phyloP scores from a whole-genome alignment of 1,140 invertebrate species.

The Himalopsyche phryganea region DNA sequence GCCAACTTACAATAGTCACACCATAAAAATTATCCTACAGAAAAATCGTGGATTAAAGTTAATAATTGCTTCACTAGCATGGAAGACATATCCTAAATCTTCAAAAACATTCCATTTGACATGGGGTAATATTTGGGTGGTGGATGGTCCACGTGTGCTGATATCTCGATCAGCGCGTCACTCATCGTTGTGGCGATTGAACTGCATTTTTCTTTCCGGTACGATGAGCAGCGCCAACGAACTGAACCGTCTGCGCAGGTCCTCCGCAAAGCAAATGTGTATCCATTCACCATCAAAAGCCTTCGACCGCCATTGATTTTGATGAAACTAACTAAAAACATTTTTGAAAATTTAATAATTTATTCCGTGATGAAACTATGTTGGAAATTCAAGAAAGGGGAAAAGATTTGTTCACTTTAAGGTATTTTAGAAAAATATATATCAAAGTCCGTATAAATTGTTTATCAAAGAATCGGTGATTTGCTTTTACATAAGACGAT shows the following conservation, averaged over 20 bases:
- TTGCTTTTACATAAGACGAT: no score
- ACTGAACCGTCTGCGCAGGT: neutral
- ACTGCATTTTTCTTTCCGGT: neutral
- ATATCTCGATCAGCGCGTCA: neutral
- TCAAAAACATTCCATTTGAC: neutral
- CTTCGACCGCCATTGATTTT: neutral
- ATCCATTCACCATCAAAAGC: conserved; percentile 5
- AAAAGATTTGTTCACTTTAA: no score
- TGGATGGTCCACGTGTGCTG: neutral
- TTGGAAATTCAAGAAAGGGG: no score
- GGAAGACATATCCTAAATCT: neutral
- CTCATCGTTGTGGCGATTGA: neutral
- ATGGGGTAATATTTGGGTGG: neutral
- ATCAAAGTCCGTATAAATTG: no score
- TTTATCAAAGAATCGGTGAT: no score
- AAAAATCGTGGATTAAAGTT: no score
- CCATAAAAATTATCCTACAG: no score
- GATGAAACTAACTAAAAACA: neutral
- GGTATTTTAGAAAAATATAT: no score
- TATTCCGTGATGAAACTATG: no score
- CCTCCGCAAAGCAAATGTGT: neutral
- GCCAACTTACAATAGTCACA: no score
- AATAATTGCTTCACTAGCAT: no score
- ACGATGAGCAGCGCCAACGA: conserved; percentile 11
- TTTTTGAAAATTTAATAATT: no score